These are phyloP conservation scores for Syritta pipiens DNA, from an alignment of 2,888 invertebrate species.

Conservation along the genomic window DNA sequence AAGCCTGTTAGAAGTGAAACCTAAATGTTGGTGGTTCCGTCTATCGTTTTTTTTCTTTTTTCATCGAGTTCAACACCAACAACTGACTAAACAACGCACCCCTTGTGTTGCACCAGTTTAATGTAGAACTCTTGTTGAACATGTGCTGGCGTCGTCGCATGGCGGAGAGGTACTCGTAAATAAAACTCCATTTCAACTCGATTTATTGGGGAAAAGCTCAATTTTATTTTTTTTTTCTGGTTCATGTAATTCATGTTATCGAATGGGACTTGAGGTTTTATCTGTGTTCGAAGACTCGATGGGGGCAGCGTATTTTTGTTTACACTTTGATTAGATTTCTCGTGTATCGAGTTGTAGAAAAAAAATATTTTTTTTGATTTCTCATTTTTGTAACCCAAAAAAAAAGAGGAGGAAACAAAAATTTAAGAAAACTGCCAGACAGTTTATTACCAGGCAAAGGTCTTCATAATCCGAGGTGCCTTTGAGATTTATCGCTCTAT, in stretches of 20 bases:
- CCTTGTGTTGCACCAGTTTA: slow-evolving; percentile 44
- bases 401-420: not conserved
- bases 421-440: not conserved
- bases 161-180: not conserved
- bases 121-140: slow-evolving; percentile 39
- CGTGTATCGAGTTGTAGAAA: slow-evolving; percentile 22
- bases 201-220: slow-evolving; percentile 13
- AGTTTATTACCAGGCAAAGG: not conserved
- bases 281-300: too few species aligned
- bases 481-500: slow-evolving; percentile 40
- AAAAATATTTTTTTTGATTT: too few species aligned
- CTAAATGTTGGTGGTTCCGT: slow-evolving; percentile 11
- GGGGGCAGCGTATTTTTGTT: slow-evolving; percentile 54
- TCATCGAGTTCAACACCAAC: slow-evolving; percentile 4
- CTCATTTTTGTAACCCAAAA: too few species aligned
- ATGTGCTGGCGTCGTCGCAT: slow-evolving; percentile 9
- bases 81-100: slow-evolving; percentile 57
- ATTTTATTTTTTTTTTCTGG: too few species aligned
- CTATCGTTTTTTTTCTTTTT: not conserved
- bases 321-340: slow-evolving; percentile 59
- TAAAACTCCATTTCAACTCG: slow-evolving; percentile 29
- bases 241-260: too few species aligned
- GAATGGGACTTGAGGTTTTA: too few species aligned
- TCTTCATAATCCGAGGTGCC: slow-evolving; percentile 26
- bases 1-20: slow-evolving; percentile 47